phyloP scores from a whole-genome alignment of 2,888 invertebrate species.

The Lycia hirtaria region DNA sequence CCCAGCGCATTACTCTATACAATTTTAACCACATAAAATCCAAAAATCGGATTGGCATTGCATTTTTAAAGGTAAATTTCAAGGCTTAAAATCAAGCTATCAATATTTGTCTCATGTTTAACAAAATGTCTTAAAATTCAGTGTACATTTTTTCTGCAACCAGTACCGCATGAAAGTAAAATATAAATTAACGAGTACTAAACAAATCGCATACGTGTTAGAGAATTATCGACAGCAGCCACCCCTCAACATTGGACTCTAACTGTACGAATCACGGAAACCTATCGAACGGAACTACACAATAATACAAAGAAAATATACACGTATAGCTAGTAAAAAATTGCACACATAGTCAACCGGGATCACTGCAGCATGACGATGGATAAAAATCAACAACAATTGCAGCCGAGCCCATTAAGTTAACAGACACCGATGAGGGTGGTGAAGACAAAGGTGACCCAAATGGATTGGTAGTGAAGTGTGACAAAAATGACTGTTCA shows the following conservation, averaged over 20 bases:
- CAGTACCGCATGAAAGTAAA: slow-evolving; percentile 75
- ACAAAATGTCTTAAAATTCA: no score
- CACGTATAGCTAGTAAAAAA: slow-evolving; percentile 57
- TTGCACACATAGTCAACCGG: slow-evolving; percentile 61
- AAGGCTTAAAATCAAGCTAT: no score
- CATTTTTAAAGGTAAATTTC: no score
- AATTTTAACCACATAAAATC: no score
- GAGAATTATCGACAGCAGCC: slow-evolving; percentile 43
- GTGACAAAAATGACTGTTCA: slow-evolving; percentile 75
- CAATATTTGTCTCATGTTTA: no score
- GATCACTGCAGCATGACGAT: slow-evolving; percentile 75
- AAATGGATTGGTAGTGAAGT: slow-evolving; percentile 77
- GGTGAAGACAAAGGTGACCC: slow-evolving; percentile 68
- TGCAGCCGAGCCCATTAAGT: slow-evolving; percentile 74
- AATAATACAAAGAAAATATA: slow-evolving; percentile 66
- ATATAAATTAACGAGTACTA: slow-evolving; percentile 70
- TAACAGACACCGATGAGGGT: slow-evolving; percentile 73
- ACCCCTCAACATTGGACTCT: slow-evolving; percentile 63
- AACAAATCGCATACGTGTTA: slow-evolving; percentile 53
- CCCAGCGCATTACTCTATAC: no score
- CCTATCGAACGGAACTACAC: slow-evolving; percentile 53
- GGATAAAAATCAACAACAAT: slow-evolving; percentile 80
- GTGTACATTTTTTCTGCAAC: slow-evolving; percentile 50
- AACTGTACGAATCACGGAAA: slow-evolving; percentile 57
- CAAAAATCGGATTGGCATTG: no score